These are phyloP conservation scores for Pangasius larnaudii DNA, from an alignment of 2,797 vertebrate species.

Conservation along the genomic window DNA sequence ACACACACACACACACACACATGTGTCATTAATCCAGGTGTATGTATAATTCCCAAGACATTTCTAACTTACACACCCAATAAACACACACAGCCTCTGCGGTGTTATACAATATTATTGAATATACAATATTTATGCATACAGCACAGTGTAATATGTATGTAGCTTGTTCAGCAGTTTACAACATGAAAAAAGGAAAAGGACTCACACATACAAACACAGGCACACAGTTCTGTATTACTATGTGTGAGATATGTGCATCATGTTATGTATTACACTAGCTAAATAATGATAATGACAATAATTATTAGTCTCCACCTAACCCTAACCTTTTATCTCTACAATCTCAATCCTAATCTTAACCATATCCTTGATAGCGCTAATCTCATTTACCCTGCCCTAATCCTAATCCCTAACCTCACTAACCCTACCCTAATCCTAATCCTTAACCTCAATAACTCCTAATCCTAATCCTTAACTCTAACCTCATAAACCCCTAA, in stretches of 20 bases:
- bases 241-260: not conserved
- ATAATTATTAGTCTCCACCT: too few relatives aligned
- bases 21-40: not conserved
- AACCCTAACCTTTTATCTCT: not conserved
- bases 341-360: not conserved
- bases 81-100: not conserved
- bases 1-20: not conserved
- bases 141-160: not conserved
- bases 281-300: not conserved
- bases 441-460: not conserved
- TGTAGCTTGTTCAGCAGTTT: not conserved
- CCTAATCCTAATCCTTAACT: not conserved
- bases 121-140: constrained; percentile 14
- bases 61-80: not conserved
- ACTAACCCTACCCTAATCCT: not conserved
- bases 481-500: not conserved
- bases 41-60: not conserved
- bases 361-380: not conserved
- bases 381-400: not conserved
- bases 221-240: not conserved
- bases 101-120: not conserved
- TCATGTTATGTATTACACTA: not conserved
- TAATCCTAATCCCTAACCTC: too few relatives aligned
- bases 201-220: not conserved
- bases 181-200: not conserved